phyloP scores from a whole-genome alignment of 30 jellyfish, hydroid and myxozoan genomes.

The Euphysa ruthae region DNA sequence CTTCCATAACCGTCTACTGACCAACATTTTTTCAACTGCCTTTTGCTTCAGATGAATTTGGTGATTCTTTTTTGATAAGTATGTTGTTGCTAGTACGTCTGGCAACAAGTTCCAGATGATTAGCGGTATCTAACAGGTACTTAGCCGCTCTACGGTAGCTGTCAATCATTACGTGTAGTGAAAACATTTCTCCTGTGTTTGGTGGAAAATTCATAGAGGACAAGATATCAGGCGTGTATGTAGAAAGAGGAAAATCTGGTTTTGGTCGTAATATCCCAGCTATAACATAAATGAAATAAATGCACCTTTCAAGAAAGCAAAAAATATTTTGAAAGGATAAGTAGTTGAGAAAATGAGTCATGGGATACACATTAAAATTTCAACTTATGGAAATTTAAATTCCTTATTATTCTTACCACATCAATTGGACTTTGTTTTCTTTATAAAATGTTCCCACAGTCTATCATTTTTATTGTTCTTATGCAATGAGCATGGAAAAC shows the following conservation, averaged over 20 bases:
- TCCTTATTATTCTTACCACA: no score
- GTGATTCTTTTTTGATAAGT: constrained; percentile 14
- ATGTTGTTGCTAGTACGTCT: constrained; percentile 14
- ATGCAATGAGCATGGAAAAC: no score
- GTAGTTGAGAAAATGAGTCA: no score
- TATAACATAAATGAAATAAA: neutral
- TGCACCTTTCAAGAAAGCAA: neutral
- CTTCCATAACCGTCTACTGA: no score
- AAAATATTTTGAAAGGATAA: no score
- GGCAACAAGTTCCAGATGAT: constrained; percentile 38
- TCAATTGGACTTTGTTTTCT: no score
- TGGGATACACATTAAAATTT: no score
- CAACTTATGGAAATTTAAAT: no score
- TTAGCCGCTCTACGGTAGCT: constrained; percentile 82
- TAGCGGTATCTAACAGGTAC: constrained; percentile 58
- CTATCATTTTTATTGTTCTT: no score
- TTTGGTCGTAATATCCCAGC: constrained; percentile 11
- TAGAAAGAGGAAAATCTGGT: constrained; percentile 6
- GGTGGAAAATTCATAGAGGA: constrained; percentile 30
- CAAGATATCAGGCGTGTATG: constrained; percentile 24
- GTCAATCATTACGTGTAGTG: constrained; percentile 38
- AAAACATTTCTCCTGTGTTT: constrained; percentile 19
- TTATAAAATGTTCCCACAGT: no score
- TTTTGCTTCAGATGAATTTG: no score
- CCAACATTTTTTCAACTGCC: neutral